Evolutionary conservation across 2,797 vertebrate genomes (phyloP), one percentile per base, ranked within the genome.

Genomic region (Crenuchus spilurus): DNA sequence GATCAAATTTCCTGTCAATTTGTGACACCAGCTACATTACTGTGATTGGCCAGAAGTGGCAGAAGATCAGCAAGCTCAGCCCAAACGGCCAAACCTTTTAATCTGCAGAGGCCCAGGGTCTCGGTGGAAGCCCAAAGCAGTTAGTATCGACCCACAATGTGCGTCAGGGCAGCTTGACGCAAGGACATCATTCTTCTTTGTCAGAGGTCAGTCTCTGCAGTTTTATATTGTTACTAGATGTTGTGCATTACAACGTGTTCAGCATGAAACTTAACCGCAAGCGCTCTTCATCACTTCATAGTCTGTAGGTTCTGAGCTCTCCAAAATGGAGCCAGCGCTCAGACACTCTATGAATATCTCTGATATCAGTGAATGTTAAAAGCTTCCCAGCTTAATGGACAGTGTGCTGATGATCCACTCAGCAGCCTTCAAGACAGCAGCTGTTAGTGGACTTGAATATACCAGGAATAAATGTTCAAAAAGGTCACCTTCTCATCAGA

Each of bases 61-160:
- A 41, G 55, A 1, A 37, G 58, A 73, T 76, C 22, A 24, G 55
- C 42, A 61, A 61, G 33, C 41, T 30, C 54, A 42, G 63, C 64
- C 49, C 7, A 24, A 55, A 73, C 52, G 69, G 42, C 57, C 20
- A 70, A 63, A 67, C 13, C 67, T 76, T 75, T 80, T 57, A 78
- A 70, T 39, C 37, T 33, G 39, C 28, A 71, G 67, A 46, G 3
- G 4, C 35, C 28, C 55, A 22, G 31, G 6, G 9, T 52, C 62
- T 77, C 62, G 33, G 13, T 30, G 26, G 60, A 71, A 71, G 74
- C 31, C 46, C 39, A 46, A 78, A 78, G 64, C 64, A 16, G 58
- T 81, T 81, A 74, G 71, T 71, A 79, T 81, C 77, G 77, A 81
- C 66, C 72, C 54, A 37, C 28, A 39, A 42, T 58, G 58, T 77